Percentiles rank a stretch among this genome's conserved stretches.
Conservation (phyloP, 2,888 invertebrate genomes). For the Heliothis peltigera region DNA sequence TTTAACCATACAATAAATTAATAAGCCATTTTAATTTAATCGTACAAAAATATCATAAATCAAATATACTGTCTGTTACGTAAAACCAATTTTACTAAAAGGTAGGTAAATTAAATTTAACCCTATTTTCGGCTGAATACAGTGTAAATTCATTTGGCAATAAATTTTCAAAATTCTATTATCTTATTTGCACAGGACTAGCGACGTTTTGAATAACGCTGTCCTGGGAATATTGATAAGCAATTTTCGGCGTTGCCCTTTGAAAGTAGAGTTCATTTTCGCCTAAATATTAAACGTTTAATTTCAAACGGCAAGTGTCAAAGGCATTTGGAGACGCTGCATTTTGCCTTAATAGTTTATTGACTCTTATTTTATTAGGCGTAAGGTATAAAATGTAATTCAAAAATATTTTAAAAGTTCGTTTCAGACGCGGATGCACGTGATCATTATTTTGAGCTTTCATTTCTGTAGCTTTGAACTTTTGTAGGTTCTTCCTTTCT, state of each 20-base stretch:
- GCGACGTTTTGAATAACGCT: slow-evolving; percentile 68
- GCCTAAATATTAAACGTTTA: slow-evolving; percentile 23
- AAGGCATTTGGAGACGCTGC: slow-evolving; percentile 66
- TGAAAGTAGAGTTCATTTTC: slow-evolving; percentile 34
- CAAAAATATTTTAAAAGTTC: slow-evolving; percentile 28
- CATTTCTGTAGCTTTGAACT: slow-evolving; percentile 37
- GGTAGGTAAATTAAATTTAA: slow-evolving; percentile 31
- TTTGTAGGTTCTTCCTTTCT: slow-evolving; percentile 38
- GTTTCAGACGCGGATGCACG: slow-evolving; percentile 20
- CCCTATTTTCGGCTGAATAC: slow-evolving; percentile 30
- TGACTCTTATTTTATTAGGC: slow-evolving; percentile 30
- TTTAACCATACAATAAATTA: slow-evolving; percentile 45
- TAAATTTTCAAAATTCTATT: slow-evolving; percentile 69
- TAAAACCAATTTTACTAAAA: slow-evolving; percentile 39
- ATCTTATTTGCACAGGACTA: slow-evolving; percentile 75
- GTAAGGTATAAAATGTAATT: slow-evolving; percentile 39
- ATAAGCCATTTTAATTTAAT: slow-evolving; percentile 50
- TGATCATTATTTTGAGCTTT: slow-evolving; percentile 35
- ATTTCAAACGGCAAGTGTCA: slow-evolving; percentile 74
- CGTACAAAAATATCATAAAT: slow-evolving; percentile 57
- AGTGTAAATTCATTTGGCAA: slow-evolving; percentile 48
- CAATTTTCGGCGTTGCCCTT: slow-evolving; percentile 22
- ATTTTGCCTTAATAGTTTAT: slow-evolving; percentile 46
- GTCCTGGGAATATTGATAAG: slow-evolving; percentile 36
- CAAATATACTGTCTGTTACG: slow-evolving; percentile 42